Conservation (phyloP, 2,797 vertebrate species). For the Arrhamphus sclerolepis region DNA sequence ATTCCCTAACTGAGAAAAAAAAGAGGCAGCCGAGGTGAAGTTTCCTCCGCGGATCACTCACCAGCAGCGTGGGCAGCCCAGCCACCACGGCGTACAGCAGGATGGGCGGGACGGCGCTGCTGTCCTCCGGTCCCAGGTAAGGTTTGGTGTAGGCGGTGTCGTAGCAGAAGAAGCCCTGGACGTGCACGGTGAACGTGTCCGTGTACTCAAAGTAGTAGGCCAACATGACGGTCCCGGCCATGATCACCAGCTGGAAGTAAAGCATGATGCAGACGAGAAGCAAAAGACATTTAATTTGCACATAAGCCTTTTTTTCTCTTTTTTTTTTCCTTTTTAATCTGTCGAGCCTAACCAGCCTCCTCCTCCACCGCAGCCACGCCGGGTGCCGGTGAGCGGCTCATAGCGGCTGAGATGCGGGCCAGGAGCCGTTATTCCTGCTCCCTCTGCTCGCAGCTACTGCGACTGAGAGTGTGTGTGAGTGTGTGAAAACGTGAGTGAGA, state of each 20-base stretch:
- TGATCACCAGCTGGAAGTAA: conserved; percentile 96
- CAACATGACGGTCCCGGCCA: conserved; percentile 98
- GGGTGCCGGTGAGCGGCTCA: conserved; percentile 56
- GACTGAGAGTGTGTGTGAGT: conserved; percentile 9
- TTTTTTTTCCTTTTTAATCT: too few species aligned
- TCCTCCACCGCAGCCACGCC: conserved; percentile 41
- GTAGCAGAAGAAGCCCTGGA: conserved; percentile 98
- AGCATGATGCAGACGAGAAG: conserved; percentile 80
- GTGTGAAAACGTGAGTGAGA: conserved; percentile 13
- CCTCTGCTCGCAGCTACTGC: conserved; percentile 19
- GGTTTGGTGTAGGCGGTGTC: conserved; percentile 94
- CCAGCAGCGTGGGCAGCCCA: conserved; percentile 91
- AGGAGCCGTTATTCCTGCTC: conserved; percentile 36
- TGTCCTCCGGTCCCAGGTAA: conserved; percentile 94
- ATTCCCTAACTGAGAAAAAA: too few species aligned
- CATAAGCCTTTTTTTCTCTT: too few species aligned
- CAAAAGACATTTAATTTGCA: conserved; percentile 58
- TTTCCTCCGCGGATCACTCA: conserved; percentile 79
- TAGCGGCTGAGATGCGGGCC: conserved; percentile 50
- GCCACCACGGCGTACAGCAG: conserved; percentile 91
- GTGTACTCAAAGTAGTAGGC: conserved; percentile 98
- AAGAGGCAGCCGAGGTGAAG: not conserved
- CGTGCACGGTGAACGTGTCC: conserved; percentile 95
- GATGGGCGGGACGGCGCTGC: conserved; percentile 91
- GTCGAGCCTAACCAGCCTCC: conserved; percentile 36